Conservation (phyloP, 2,888 invertebrate genomes). For the Elmis aenea region DNA sequence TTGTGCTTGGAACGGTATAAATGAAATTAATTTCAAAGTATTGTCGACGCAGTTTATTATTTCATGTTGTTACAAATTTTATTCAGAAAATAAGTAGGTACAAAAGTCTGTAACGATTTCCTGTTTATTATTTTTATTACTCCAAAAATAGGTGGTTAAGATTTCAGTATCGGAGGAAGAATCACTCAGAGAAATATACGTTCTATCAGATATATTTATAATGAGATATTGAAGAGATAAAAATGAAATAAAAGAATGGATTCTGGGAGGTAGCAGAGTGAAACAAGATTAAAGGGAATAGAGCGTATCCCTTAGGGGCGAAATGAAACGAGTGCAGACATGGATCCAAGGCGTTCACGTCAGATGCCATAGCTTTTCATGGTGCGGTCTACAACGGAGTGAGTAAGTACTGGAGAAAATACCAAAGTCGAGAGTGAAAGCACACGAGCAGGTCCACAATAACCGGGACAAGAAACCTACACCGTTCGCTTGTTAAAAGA, state of each 20-base stretch:
- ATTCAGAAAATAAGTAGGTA: no score
- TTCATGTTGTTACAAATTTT: no score
- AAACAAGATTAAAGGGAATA: constrained; percentile 31
- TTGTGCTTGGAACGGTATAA: no score
- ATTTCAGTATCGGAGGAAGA: constrained; percentile 15
- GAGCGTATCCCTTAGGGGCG: constrained; percentile 21
- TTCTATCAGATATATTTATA: constrained; percentile 28
- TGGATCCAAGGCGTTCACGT: constrained; percentile 19
- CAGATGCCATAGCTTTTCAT: constrained; percentile 19
- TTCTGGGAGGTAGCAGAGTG: constrained; percentile 28
- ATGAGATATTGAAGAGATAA: constrained; percentile 35
- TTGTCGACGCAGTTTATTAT: no score
- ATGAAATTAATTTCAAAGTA: no score
- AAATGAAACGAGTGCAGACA: constrained; percentile 22
- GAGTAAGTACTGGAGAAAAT: constrained; percentile 9
- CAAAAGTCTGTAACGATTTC: no score
- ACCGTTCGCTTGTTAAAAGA: no score
- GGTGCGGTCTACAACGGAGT: constrained; percentile 8
- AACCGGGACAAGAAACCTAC: no score
- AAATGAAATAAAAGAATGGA: constrained; percentile 34
- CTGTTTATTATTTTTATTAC: no score
- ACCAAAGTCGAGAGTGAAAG: constrained; percentile 12
- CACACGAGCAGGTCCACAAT: no score
- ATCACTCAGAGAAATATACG: constrained; percentile 20
- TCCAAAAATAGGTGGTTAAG: no score